These are phyloP conservation scores for Rostratula benghalensis DNA, from an alignment of 2,113 vertebrate species.

Conservation along the genomic window DNA sequence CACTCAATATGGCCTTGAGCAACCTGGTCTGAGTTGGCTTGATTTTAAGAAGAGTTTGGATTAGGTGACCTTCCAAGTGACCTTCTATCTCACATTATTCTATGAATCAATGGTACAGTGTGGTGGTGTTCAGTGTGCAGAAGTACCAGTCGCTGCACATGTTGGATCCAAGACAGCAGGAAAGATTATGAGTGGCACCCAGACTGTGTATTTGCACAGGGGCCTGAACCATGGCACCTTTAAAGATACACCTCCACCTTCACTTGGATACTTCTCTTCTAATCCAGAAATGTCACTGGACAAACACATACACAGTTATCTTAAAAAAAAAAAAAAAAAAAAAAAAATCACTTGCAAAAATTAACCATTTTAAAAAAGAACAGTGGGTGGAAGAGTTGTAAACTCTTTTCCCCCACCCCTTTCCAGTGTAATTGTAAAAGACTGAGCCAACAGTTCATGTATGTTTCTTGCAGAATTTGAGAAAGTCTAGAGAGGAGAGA, in stretches of 20 bases:
- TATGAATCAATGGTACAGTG: not conserved
- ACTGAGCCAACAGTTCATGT: not conserved
- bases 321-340: not conserved
- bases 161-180: not conserved
- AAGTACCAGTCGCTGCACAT: not conserved
- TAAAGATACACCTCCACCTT: not conserved
- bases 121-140: not conserved
- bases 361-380: not conserved
- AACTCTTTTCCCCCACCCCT: rapidly evolving
- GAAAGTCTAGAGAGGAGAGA: not conserved
- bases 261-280: not conserved
- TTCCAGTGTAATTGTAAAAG: not conserved
- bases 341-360: not conserved
- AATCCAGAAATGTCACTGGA: not conserved
- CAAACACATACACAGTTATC: not conserved
- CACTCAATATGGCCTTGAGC: not conserved
- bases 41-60: not conserved
- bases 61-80: not conserved
- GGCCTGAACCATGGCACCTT: not conserved
- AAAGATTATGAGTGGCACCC: not conserved
- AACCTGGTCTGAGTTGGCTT: not conserved
- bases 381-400: not conserved
- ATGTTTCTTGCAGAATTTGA: not conserved
- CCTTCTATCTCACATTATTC: not conserved
- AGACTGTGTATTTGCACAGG: not conserved